phyloP scores from a whole-genome alignment of 2,888 invertebrate species.

The Pseudococcus longispinus region DNA sequence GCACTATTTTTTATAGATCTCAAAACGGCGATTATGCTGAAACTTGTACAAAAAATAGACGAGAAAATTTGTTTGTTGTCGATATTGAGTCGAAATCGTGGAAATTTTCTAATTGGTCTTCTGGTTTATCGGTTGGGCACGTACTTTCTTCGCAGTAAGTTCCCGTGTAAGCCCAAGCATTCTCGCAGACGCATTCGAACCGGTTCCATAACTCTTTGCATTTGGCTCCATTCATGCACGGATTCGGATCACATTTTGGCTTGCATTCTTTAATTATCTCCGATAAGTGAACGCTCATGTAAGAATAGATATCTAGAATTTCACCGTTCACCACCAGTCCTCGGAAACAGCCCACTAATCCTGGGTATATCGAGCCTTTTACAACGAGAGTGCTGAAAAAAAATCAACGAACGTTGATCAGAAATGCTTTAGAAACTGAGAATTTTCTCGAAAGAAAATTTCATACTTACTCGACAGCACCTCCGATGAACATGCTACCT shows the following conservation, averaged over 20 bases:
- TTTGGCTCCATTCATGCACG: constrained; percentile 88
- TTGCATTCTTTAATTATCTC: constrained; percentile 93
- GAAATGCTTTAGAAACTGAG: too few species aligned
- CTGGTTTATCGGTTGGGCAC: too few species aligned
- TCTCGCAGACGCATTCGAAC: constrained; percentile 90
- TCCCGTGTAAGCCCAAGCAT: constrained; percentile 91
- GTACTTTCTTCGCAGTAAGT: constrained; percentile 89
- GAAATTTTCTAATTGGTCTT: too few species aligned
- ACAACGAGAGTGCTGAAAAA: constrained; percentile 39
- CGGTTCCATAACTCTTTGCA: constrained; percentile 93
- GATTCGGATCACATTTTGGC: constrained; percentile 92
- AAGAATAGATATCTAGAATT: constrained; percentile 88
- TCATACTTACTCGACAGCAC: constrained; percentile 81
- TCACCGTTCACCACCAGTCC: constrained; percentile 91
- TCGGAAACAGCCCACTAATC: constrained; percentile 91
- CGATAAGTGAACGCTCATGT: constrained; percentile 88
- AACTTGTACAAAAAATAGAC: too few species aligned
- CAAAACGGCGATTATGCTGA: too few species aligned
- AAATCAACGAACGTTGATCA: too few species aligned
- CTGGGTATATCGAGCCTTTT: constrained; percentile 75
- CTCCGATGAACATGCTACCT: constrained; percentile 92
- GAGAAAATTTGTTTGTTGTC: too few species aligned
- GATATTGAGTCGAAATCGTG: too few species aligned
- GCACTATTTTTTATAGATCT: too few species aligned
- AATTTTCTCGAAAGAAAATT: not conserved